Conservation (phyloP, 64 coral and sea anemone genomes). For the Montipora cactus region DNA sequence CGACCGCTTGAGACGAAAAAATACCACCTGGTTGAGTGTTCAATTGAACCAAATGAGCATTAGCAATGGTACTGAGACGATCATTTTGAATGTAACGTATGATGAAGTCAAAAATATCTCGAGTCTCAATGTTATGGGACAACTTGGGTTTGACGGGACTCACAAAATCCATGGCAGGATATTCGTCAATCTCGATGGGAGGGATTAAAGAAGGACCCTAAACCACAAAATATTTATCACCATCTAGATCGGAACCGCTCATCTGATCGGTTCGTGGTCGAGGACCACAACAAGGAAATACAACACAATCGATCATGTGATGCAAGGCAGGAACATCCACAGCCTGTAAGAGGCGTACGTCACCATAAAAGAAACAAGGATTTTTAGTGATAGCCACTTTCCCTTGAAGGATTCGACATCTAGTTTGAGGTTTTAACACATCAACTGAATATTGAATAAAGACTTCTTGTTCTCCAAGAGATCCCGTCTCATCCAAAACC, state of each 20-base stretch:
- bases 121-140: constrained; percentile 45
- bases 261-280: constrained; percentile 82
- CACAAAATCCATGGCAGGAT: constrained; percentile 75
- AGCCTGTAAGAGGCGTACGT: constrained; percentile 79
- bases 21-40: no score
- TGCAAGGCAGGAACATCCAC: constrained; percentile 67
- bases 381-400: constrained; percentile 87
- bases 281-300: constrained; percentile 78
- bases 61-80: constrained; percentile 83
- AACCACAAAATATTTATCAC: constrained; percentile 88
- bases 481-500: constrained; percentile 82
- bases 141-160: constrained; percentile 52
- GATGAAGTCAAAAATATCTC: constrained; percentile 83
- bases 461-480: constrained; percentile 76
- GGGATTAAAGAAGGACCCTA: constrained; percentile 64
- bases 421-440: constrained; percentile 67
- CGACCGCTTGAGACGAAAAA: no score
- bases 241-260: constrained; percentile 84
- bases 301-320: constrained; percentile 77
- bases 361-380: constrained; percentile 84
- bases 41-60: constrained; percentile 81
- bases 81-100: constrained; percentile 88
- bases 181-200: constrained; percentile 25
- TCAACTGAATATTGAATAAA: constrained; percentile 83
- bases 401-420: constrained; percentile 54